Conservation (phyloP, 2,113 vertebrate genomes). For the human (Homo sapiens) region GRCh38 chr3:74385001-74385500, state of each 20-base stretch:
- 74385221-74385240: not conserved
- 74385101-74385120: conserved; percentile 4
- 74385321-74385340: not conserved
- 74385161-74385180: not conserved
- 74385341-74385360: not conserved
- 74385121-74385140: not conserved
- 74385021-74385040: not conserved
- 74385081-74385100: not conserved
- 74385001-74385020: not conserved
- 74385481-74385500: not conserved
- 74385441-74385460: not conserved
- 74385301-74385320: not conserved
- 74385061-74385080: not conserved
- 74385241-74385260: not conserved
- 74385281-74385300: not conserved
- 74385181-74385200: not conserved
- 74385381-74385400: not conserved
- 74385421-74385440: not conserved
- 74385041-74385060: not conserved
- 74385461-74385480: not conserved
- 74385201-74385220: not conserved
- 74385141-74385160: not conserved
- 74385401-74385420: not conserved
- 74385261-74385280: not conserved
- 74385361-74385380: not conserved